Evolutionary conservation across 2,113 vertebrate species (phyloP).

Genomic region (Malurus elegans): DNA sequence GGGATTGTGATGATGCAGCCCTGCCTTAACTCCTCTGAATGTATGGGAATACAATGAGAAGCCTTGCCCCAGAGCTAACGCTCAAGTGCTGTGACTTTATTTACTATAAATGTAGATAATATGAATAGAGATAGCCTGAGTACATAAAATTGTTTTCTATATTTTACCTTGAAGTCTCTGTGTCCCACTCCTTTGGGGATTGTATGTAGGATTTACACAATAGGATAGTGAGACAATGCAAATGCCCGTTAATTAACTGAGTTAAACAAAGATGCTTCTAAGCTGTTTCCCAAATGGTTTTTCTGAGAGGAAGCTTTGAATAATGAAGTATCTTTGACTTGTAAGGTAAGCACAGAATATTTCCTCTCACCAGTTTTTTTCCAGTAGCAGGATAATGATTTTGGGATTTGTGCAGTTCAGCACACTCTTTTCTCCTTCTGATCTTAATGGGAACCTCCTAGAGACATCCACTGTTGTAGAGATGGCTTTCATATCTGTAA

Average conservation of each 20-base stretch:
- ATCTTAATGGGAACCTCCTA: neutral
- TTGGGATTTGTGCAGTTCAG: neutral
- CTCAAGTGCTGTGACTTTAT: neutral
- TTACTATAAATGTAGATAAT: neutral
- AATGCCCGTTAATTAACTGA: neutral
- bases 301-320: neutral
- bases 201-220: neutral
- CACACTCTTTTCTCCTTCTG: neutral
- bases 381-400: neutral
- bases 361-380: neutral
- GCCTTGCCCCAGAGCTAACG: neutral
- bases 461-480: neutral
- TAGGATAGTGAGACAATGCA: neutral
- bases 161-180: neutral
- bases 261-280: neutral
- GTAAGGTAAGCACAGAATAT: neutral
- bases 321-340: neutral
- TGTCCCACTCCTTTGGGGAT: neutral
- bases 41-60: neutral
- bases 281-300: neutral
- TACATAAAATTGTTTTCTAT: neutral
- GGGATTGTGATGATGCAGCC: neutral
- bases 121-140: neutral
- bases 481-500: neutral
- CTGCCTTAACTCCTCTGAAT: neutral